Conservation (phyloP, 2,113 vertebrate genomes). For the Prunella fulvescens region DNA sequence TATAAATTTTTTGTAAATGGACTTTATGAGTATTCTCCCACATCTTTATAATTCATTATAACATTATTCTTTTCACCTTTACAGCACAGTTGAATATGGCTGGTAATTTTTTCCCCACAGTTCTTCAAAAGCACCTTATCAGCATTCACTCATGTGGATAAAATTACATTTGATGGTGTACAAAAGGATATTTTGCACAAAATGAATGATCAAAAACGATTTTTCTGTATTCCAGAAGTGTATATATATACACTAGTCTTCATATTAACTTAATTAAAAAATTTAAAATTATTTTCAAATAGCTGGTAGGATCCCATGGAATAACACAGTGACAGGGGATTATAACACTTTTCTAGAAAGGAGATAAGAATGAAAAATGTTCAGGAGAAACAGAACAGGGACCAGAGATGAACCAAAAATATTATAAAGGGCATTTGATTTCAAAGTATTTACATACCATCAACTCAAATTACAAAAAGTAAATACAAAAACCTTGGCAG, state of each 20-base stretch:
- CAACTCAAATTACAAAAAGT: neutral
- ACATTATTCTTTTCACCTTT: constrained; percentile 16
- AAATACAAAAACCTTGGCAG: neutral
- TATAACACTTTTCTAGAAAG: neutral
- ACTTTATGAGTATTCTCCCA: neutral
- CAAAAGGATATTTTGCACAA: neutral
- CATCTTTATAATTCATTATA: constrained; percentile 24
- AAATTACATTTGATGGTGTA: constrained; percentile 22
- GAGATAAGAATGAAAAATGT: neutral
- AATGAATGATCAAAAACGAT: neutral
- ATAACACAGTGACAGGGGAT: neutral
- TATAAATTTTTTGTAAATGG: neutral
- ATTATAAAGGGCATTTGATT: neutral
- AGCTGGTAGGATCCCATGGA: neutral
- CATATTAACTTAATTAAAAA: neutral
- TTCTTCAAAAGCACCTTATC: constrained; percentile 27
- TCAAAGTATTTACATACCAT: neutral
- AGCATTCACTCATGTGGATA: constrained; percentile 18
- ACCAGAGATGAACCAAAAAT: neutral
- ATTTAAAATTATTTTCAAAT: neutral
- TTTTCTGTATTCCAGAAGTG: neutral
- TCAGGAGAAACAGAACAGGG: neutral
- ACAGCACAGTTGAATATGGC: neutral
- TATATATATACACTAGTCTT: neutral
- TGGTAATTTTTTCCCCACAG: neutral